A percentile compares a stretch with the other conserved stretches of the same genome.
Evolutionary conservation across 2,113 vertebrate species (phyloP).

Genomic region (Cephalopterus ornatus): DNA sequence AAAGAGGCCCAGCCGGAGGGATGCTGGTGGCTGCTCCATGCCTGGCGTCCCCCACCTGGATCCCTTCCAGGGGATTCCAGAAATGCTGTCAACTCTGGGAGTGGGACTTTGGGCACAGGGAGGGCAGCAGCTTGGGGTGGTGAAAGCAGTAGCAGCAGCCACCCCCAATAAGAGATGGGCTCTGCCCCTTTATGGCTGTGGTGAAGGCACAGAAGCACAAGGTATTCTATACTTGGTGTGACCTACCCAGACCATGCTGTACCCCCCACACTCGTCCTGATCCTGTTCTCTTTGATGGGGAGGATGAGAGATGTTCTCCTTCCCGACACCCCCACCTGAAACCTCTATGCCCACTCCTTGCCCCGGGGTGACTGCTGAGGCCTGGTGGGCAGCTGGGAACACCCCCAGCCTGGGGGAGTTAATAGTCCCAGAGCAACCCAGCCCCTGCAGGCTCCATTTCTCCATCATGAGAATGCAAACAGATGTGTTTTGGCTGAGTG

Average conservation of each 20-base stretch:
- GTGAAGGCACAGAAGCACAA: constrained; percentile 10
- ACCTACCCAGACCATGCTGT: not conserved
- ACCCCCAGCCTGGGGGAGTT: not conserved
- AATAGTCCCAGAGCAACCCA: not conserved
- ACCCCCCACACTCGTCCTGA: not conserved
- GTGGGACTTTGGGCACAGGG: not conserved
- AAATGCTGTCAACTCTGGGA: not conserved
- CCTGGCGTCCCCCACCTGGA: not conserved
- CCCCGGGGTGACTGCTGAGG: not conserved
- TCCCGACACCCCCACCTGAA: not conserved
- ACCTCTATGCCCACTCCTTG: not conserved
- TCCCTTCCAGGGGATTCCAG: constrained; percentile 51
- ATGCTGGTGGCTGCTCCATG: not conserved
- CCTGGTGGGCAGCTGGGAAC: not conserved
- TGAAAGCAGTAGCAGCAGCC: constrained; percentile 32
- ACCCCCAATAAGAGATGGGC: constrained; percentile 26
- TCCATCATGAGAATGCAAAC: not conserved
- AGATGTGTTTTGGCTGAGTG: not conserved
- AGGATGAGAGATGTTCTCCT: not conserved
- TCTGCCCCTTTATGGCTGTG: constrained; percentile 60
- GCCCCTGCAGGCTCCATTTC: not conserved
- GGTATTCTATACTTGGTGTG: constrained; percentile 56
- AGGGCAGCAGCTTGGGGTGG: not conserved
- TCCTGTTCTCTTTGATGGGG: not conserved
- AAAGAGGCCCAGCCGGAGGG: not conserved